Base-by-base conservation (phyloP, 2,113 vertebrate species). In the Bujurquina vittata region DNA sequence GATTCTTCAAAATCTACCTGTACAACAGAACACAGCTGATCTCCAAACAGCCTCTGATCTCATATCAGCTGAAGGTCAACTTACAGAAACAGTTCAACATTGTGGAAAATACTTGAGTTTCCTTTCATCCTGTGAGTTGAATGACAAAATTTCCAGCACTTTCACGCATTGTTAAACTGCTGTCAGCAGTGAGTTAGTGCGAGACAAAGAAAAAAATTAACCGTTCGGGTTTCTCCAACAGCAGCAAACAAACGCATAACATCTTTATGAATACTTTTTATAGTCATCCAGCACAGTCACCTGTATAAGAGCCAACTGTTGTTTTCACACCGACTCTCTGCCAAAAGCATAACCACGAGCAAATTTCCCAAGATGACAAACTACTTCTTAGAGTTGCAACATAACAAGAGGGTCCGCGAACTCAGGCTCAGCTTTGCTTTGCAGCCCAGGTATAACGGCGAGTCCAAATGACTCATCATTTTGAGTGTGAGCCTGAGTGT, bases 391-490 rank as follows among this genome's bases (percentile, higher is more conserved):
- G 52, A 29, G 12, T 58, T 85, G 26, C 35, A 22, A 40, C 33
- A 43, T 29, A 76, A 46, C 8, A 65, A 56, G 22, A 52, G 18
- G 20, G 7, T 58, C 49, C 18, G 4, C 17, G 5, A 63, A 49
- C 10, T 35, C 5, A 55, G 14, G 61, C 29, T 35, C 5, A 10
- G 17, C 22, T 40, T 74, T 22, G 6, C 26, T 18, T 37, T 22
- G 26, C 77, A 46, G 79, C 65, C 83, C 57, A 79, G 43, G 37
- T 86, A 9, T 35, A n/a, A 40, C 11, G 52, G 8, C 80, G 60
- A 57, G 40, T 76, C 23, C 56, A 46, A 77, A 75, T 55, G 74
- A 76, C 43, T 77, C 63, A 77, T 75, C 12, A 81, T 37, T 77
- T 67, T 54, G 63, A 80, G 26, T 31, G 11, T 18, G 72, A 67